Percentiles rank a stretch among this genome's conserved stretches.
Evolutionary conservation across 2,113 vertebrate species (phyloP).

Genomic region (Atractosteus spatula): DNA sequence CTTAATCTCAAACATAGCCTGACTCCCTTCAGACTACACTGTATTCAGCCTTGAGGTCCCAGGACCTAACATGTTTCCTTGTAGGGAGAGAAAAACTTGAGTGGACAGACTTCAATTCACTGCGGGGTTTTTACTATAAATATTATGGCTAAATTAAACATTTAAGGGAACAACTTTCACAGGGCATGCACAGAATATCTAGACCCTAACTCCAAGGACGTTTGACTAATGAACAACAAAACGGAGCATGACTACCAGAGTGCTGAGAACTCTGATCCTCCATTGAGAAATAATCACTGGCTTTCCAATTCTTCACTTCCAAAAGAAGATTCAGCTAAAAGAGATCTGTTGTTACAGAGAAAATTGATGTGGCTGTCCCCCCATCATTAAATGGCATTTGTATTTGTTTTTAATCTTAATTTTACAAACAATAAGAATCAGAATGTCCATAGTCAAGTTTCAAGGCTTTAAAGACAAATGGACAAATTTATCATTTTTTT

Average conservation of each 20-base stretch:
- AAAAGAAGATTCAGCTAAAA: not conserved
- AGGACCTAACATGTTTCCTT: slow-evolving; percentile 5
- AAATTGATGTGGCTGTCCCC: not conserved
- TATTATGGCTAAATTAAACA: slow-evolving; percentile 14
- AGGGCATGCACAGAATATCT: slow-evolving; percentile 19
- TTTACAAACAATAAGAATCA: too few species aligned
- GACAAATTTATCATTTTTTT: too few species aligned
- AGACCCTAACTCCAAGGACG: slow-evolving; percentile 21
- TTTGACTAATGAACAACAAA: slow-evolving; percentile 18
- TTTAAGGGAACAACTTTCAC: slow-evolving; percentile 11
- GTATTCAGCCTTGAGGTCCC: not conserved
- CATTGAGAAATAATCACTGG: slow-evolving; percentile 41
- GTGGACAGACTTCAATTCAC: not conserved
- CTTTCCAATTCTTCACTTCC: slow-evolving; percentile 17
- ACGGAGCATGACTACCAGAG: slow-evolving; percentile 30
- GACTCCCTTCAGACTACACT: too few species aligned
- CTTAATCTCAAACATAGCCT: too few species aligned
- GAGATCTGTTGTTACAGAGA: not conserved
- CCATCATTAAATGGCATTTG: not conserved
- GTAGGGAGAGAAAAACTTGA: not conserved
- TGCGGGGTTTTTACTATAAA: not conserved
- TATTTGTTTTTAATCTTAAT: not conserved
- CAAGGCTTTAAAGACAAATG: too few species aligned
- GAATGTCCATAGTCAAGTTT: too few species aligned
- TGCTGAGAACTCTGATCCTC: slow-evolving; percentile 29